phyloP scores from a whole-genome alignment of 2,797 vertebrate species.

The Epinephelus coioides region DNA sequence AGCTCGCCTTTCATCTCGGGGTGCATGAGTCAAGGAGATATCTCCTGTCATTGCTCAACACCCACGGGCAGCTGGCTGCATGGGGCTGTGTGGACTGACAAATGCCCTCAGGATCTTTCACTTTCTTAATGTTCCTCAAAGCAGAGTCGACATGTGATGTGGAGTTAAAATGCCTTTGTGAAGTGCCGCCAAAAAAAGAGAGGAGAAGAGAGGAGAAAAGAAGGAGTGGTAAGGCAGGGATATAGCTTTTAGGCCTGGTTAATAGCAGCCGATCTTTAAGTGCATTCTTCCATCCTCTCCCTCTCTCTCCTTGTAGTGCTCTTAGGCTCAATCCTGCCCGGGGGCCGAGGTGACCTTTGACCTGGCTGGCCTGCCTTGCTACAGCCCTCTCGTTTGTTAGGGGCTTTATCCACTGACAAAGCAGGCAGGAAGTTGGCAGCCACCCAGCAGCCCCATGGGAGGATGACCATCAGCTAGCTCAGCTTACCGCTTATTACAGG shows the following conservation, averaged over 20 bases:
- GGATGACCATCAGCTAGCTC: conserved; percentile 92
- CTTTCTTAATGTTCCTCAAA: conserved; percentile 79
- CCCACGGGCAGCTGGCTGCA: conserved; percentile 66
- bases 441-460: conserved; percentile 91
- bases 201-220: conserved; percentile 8
- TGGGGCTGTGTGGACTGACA: conserved; percentile 72
- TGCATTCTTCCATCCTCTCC: conserved; percentile 81
- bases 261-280: conserved; percentile 79
- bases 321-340: conserved; percentile 86
- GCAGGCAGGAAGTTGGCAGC: conserved; percentile 89
- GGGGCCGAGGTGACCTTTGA: conserved; percentile 87
- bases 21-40: conserved; percentile 78
- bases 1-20: conserved; percentile 74
- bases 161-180: conserved; percentile 77
- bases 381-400: conserved; percentile 93
- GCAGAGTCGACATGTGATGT: conserved; percentile 68
- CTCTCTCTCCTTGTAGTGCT: conserved; percentile 78
- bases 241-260: conserved; percentile 74
- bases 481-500: conserved; percentile 91
- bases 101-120: conserved; percentile 77
- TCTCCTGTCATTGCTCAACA: conserved; percentile 79
- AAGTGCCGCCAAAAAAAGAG: conserved; percentile 40
- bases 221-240: conserved; percentile 22
- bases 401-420: conserved; percentile 91
- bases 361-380: conserved; percentile 89